Evolutionary conservation across 2,113 vertebrate species (phyloP).

Genomic region (Mobula hypostoma): DNA sequence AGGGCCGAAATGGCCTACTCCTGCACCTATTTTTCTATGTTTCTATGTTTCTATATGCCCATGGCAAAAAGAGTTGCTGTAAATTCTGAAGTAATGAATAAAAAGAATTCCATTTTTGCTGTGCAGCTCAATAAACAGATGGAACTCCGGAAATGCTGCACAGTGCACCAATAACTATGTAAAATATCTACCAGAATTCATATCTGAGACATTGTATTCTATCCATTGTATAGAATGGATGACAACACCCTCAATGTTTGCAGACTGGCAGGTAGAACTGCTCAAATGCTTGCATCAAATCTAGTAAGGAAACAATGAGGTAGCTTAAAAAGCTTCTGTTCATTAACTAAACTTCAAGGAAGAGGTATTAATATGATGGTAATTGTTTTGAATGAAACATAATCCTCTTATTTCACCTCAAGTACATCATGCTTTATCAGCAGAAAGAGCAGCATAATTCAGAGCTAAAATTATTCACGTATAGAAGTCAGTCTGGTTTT

Average conservation of each 20-base stretch:
- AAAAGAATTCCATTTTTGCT: neutral
- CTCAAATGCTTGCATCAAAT: constrained; percentile 25
- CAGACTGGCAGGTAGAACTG: constrained; percentile 41
- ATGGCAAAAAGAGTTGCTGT: neutral
- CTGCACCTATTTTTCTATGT: too few relatives aligned
- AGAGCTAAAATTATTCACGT: neutral
- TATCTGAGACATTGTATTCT: constrained; percentile 25
- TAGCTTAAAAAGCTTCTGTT: neutral
- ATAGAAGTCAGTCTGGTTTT: neutral
- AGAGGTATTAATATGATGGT: neutral
- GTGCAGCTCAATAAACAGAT: neutral
- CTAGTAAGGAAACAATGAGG: neutral
- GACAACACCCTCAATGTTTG: constrained; percentile 38
- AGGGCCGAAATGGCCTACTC: too few relatives aligned
- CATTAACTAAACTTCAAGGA: constrained; percentile 5
- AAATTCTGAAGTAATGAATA: neutral
- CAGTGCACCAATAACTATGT: constrained; percentile 29
- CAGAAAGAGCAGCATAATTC: neutral
- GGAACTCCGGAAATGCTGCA: neutral
- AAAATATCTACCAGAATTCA: neutral
- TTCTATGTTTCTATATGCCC: too few relatives aligned
- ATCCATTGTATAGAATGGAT: constrained; percentile 24
- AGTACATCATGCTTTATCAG: neutral
- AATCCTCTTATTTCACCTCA: neutral
- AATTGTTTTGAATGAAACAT: constrained; percentile 13